Evolutionary conservation across 2,797 vertebrate genomes (phyloP).

Genomic region (Iguana delicatissima): DNA sequence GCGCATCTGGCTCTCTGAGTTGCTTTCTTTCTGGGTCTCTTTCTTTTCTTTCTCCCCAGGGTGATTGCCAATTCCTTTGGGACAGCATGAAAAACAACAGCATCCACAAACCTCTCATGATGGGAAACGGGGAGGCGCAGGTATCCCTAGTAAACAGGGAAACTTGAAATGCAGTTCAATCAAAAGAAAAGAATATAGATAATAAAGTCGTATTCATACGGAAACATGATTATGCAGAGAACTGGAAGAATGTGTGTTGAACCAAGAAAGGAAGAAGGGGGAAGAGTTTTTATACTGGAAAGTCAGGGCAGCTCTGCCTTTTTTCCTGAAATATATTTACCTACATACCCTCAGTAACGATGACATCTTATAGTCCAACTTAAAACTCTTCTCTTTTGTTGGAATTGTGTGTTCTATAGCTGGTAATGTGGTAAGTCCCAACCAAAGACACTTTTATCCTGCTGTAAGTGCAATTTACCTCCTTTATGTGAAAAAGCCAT

Average conservation of each 20-base stretch:
- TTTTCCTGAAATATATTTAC: constrained; percentile 26
- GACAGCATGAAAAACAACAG: constrained; percentile 36
- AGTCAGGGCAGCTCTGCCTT: neutral
- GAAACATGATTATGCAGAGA: constrained; percentile 22
- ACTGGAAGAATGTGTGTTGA: neutral
- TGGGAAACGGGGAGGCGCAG: constrained; percentile 11
- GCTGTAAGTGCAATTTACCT: too few relatives aligned
- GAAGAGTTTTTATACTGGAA: neutral
- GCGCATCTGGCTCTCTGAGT: constrained; percentile 22
- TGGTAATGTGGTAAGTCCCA: too few relatives aligned
- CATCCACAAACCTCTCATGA: neutral
- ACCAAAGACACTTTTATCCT: too few relatives aligned
- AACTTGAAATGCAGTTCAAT: constrained; percentile 13
- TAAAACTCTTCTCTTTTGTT: neutral
- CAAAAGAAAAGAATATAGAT: constrained; percentile 22
- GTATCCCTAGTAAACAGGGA: constrained; percentile 33
- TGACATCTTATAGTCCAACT: neutral
- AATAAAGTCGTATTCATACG: neutral
- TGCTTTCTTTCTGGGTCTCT: constrained; percentile 24
- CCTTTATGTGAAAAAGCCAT: too few relatives aligned
- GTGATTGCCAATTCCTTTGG: constrained; percentile 22
- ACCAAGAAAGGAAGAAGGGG: neutral
- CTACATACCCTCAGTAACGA: neutral
- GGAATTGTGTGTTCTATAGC: neutral
- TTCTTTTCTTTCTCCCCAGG: constrained; percentile 23